Base-by-base conservation (phyloP, 2,113 vertebrate species). In the Riparia riparia region DNA sequence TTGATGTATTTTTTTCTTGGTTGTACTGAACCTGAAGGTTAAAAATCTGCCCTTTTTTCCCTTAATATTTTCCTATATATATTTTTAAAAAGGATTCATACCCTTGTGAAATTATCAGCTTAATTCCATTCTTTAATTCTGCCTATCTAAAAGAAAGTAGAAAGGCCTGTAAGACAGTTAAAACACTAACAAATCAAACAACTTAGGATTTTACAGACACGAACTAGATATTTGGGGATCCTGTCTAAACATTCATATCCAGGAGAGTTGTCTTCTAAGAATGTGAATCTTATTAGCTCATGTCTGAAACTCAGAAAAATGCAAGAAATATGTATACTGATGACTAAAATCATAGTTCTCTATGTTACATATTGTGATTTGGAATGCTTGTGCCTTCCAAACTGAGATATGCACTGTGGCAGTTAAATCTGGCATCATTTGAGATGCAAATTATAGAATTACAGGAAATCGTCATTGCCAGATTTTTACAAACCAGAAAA, bases 1-100 rank as follows among this genome's bases (percentile, higher is more conserved):
- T 66, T 90, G 5, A 61, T 13, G 1, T 24, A 22, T 51, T 39
- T 74, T 86, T 86, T 82, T 78, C 21, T 15, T 12, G 42, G 28
- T 41, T 65, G 13, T n/a, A 56, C 14, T 61, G 32, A 86, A 77
- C 44, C 34, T 58, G 34, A 70, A 73, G 19, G 21, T 44, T 66
- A 14, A 92, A 72, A 78, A 56, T 31, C 2, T n/a, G 10, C 7
- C 10, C 81, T 82, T 82, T 66, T 20, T 5, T 10, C 0, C 12
- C 12, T n/a, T 32, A 50, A 50, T 8, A 19, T 54, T 86, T 85
- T 66, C 25, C 65, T 73, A 42, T 28, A 7, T 49, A 6, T 82
- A 31, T 41, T 34, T 34, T 17, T 0, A 5, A 51, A 66, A 68
- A 60, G 7, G 0, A 21, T 20, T 60, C 16, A 54, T 19, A 25